Evolutionary conservation across 2,888 invertebrate genomes (phyloP).

Genomic region (Diploptera punctata): DNA sequence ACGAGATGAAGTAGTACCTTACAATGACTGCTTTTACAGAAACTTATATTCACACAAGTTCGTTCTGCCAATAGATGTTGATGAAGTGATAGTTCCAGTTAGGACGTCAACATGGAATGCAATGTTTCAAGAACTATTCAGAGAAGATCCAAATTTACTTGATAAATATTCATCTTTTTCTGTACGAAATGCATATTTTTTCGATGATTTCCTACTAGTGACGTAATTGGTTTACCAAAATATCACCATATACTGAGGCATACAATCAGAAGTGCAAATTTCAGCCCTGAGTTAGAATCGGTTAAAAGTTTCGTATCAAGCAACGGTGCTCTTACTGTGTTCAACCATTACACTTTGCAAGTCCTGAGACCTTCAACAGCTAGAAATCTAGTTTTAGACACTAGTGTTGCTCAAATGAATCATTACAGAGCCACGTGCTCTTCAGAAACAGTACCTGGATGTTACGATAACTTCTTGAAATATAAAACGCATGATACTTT

Average conservation of each 20-base stretch:
- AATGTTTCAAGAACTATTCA: conserved; percentile 59
- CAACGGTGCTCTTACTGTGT: conserved; percentile 69
- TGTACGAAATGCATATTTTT: conserved; percentile 73
- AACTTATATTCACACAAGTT: conserved; percentile 60
- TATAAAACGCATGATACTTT: conserved; percentile 5
- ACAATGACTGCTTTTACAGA: conserved; percentile 80
- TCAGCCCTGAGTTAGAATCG: conserved; percentile 69
- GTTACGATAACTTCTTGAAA: conserved; percentile 21
- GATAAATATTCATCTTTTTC: conserved; percentile 63
- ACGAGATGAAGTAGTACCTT: conserved; percentile 73
- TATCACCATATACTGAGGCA: conserved; percentile 58
- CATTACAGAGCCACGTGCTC: conserved; percentile 65
- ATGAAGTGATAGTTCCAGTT: conserved; percentile 75
- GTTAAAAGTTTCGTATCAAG: conserved; percentile 76
- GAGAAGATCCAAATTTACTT: conserved; percentile 54
- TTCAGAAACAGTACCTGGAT: conserved; percentile 19
- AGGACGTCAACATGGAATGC: conserved; percentile 63
- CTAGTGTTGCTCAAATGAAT: conserved; percentile 67
- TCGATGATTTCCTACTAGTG: conserved; percentile 53
- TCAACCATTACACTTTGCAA: conserved; percentile 76
- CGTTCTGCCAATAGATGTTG: conserved; percentile 73
- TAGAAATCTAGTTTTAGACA: conserved; percentile 64
- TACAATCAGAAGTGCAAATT: conserved; percentile 61
- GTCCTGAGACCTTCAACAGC: conserved; percentile 62
- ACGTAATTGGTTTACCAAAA: conserved; percentile 16